A percentile compares a stretch with the other conserved stretches of the same genome.
Evolutionary conservation across 2,797 vertebrate species (phyloP).

Genomic region (Tragelaphus oryx): DNA sequence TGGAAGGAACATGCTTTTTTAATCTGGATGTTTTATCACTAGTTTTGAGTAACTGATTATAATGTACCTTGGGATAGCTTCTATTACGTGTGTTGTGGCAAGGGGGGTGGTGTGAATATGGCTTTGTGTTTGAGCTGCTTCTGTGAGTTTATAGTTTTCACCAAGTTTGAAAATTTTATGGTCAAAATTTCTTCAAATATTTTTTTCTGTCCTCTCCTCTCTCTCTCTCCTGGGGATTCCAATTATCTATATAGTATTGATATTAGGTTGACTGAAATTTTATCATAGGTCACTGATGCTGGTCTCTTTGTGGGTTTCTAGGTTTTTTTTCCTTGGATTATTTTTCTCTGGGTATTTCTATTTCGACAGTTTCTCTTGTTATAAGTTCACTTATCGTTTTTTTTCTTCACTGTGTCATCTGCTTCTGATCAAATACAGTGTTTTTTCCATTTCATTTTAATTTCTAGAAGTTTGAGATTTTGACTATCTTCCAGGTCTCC

Average conservation of each 20-base stretch:
- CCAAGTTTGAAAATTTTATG: background rate
- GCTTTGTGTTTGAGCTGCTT: background rate
- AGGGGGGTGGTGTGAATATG: background rate
- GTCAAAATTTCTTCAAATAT: background rate
- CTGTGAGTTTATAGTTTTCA: background rate
- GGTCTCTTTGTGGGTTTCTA: background rate
- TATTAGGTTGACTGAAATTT: background rate
- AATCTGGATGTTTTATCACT: background rate
- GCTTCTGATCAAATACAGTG: background rate
- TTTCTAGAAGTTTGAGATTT: background rate
- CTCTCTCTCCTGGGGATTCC: background rate
- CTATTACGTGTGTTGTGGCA: background rate
- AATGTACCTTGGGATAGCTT: background rate
- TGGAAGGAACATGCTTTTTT: background rate
- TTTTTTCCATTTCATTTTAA: constrained; percentile 12
- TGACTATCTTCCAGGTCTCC: background rate
- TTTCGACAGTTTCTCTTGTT: background rate
- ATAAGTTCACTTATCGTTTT: background rate
- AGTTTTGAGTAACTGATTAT: background rate
- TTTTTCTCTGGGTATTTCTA: background rate
- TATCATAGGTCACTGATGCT: background rate
- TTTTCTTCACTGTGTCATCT: background rate
- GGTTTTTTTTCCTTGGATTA: background rate
- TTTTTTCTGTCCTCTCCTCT: background rate
- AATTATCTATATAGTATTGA: background rate